Percentiles rank a stretch among this genome's conserved stretches.
phyloP scores from a whole-genome alignment of 2,113 vertebrate species.

The Oncorhynchus kisutch region DNA sequence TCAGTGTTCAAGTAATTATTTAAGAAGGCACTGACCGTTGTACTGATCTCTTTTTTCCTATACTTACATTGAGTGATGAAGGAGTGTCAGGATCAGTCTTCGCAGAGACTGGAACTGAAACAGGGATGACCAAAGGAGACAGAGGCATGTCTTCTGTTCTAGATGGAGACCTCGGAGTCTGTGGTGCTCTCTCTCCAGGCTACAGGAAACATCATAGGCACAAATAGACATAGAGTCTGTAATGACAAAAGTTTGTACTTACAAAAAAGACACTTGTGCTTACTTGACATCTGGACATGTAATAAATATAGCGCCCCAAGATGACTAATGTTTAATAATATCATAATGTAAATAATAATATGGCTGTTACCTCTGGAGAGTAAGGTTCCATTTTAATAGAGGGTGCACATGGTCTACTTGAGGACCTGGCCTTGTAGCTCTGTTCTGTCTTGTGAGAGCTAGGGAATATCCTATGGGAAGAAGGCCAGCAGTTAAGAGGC shows the following conservation, averaged over 20 bases:
- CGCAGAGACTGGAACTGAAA: slow-evolving; percentile 47
- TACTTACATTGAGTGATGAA: slow-evolving; percentile 11
- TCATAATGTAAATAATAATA: not conserved
- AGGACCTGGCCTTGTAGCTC: not conserved
- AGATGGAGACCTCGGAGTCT: not conserved
- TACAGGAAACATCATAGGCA: not conserved
- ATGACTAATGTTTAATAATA: not conserved
- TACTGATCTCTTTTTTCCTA: not conserved
- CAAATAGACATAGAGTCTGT: not conserved
- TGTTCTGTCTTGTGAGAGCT: not conserved
- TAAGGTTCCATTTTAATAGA: not conserved
- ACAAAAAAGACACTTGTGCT: not conserved
- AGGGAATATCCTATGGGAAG: not conserved
- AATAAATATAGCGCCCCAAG: not conserved
- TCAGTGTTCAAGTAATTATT: not conserved
- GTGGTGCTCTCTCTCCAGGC: slow-evolving; percentile 4
- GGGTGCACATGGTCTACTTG: not conserved
- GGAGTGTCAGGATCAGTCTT: not conserved
- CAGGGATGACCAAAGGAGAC: slow-evolving; percentile 51
- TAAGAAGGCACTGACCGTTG: too few species aligned
- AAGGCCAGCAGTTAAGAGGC: not conserved
- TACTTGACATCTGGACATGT: not conserved
- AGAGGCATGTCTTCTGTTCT: not conserved
- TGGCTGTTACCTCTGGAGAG: not conserved
- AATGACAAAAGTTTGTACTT: not conserved